Evolutionary conservation across 2,888 invertebrate genomes (phyloP), one percentile per base, ranked within the genome.

Genomic region (Papilio elwesi): DNA sequence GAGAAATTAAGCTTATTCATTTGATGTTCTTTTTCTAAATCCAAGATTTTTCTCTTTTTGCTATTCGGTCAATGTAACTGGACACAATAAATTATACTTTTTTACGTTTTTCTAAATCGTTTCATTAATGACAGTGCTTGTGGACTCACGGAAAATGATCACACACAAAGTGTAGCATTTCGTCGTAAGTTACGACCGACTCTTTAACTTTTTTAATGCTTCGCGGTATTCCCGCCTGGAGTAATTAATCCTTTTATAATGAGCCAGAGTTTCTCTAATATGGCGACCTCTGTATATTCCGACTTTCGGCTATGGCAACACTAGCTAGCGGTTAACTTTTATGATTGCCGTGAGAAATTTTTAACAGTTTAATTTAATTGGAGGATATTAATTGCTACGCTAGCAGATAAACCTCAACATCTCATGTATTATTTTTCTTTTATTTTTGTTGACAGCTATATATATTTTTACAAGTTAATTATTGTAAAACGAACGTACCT

Each of bases 41-140:
- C 86, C 82, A 86, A 87, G 68, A 68, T 88, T 43, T 43, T 43
- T 90, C 69, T 43, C 15, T 43, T 63, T 63, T 36, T 63, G 80
- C 83, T 90, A 92, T 92, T 90, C 89, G 85, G 87, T 89, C 86
- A 89, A 90, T 89, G 90, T 92, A 92, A 92, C 91, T 91, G 92
- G 85, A 87, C 89, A 87, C 85, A 86, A 90, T 93, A 92, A 90
- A 90, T 93, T 88, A 86, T 47, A n/a, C 6, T 43, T 26, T 51
- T 51, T 51, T 36, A 3, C 26, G 26, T 62, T 43, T 47, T 68
- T 15, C 53, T 16, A 49, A 53, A 53, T 53, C 36, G 3, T 52
- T 43, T 15, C 15, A 10, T 62, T 62, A 62, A 59, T 38, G 38
- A 62, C 59, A 62, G 43, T 62, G 82, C 87, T 88, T 88, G 87